These are phyloP conservation scores for Dicyrtomina minuta DNA, from an alignment of 2,888 invertebrate genomes.

Conservation along the genomic window DNA sequence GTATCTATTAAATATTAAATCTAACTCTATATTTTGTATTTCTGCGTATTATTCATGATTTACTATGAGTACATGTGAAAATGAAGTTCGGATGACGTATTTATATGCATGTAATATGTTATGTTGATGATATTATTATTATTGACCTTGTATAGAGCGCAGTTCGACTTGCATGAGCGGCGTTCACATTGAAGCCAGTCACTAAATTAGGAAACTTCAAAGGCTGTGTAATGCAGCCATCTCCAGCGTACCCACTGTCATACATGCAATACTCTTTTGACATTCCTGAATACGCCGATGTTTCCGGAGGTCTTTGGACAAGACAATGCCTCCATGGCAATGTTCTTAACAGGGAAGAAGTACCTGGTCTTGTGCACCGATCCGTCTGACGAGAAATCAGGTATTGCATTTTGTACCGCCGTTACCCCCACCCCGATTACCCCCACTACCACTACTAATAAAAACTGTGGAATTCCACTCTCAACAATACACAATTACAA, in stretches of 20 bases:
- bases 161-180: conserved; percentile 77
- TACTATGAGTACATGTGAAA: too few relatives aligned
- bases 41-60: too few relatives aligned
- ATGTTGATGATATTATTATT: background rate
- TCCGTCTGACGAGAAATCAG: too few relatives aligned
- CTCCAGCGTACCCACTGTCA: conserved; percentile 51
- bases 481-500: too few relatives aligned
- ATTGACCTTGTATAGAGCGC: conserved; percentile 71
- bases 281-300: conserved; percentile 49
- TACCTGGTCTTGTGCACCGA: conserved; percentile 49
- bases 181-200: conserved; percentile 78
- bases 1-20: conserved; percentile 62
- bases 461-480: too few relatives aligned
- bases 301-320: conserved; percentile 49
- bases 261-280: conserved; percentile 51
- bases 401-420: too few relatives aligned
- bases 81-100: background rate
- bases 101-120: conserved; percentile 4
- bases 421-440: too few relatives aligned
- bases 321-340: conserved; percentile 52
- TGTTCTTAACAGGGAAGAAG: conserved; percentile 46
- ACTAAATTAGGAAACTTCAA: conserved; percentile 56
- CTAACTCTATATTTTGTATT: background rate
- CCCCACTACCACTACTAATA: too few relatives aligned
- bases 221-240: conserved; percentile 51